Conservation (phyloP, 2,797 vertebrate genomes). For the Chaetodon trifasciatus region DNA sequence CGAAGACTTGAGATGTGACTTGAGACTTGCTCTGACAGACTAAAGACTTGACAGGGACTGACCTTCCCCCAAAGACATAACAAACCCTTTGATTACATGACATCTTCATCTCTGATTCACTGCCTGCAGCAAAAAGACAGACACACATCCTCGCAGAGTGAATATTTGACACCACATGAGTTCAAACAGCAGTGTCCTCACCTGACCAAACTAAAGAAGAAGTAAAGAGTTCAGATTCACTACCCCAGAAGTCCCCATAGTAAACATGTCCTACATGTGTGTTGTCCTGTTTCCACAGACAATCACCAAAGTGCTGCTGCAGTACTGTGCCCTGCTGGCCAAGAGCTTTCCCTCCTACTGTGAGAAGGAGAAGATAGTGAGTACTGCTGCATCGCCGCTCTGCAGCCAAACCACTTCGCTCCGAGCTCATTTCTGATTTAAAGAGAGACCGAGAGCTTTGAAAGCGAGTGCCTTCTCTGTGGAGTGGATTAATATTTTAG, state of each 20-base stretch:
- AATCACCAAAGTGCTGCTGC: slow-evolving; percentile 95
- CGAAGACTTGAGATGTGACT: background rate
- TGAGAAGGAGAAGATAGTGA: slow-evolving; percentile 96
- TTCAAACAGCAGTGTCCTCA: background rate
- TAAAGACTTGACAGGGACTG: background rate
- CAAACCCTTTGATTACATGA: background rate
- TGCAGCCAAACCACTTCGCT: slow-evolving; percentile 1
- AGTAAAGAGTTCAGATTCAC: background rate
- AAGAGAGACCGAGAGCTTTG: slow-evolving; percentile 13
- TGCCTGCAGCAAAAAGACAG: background rate
- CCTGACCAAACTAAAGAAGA: background rate
- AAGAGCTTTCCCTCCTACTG: slow-evolving; percentile 93
- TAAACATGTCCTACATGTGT: slow-evolving; percentile 6
- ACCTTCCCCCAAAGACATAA: background rate
- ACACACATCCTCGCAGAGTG: background rate
- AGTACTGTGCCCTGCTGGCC: slow-evolving; percentile 93
- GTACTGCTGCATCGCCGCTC: slow-evolving; percentile 59
- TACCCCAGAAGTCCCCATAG: background rate
- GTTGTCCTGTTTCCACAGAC: slow-evolving; percentile 85
- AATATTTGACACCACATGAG: background rate
- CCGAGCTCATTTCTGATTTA: slow-evolving; percentile 19
- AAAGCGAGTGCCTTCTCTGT: slow-evolving; percentile 8
- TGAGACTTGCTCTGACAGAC: background rate
- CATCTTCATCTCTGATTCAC: background rate
- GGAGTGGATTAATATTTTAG: slow-evolving; percentile 35